These are phyloP conservation scores for Mugil cephalus DNA, from an alignment of 2,113 vertebrate species.

Conservation along the genomic window DNA sequence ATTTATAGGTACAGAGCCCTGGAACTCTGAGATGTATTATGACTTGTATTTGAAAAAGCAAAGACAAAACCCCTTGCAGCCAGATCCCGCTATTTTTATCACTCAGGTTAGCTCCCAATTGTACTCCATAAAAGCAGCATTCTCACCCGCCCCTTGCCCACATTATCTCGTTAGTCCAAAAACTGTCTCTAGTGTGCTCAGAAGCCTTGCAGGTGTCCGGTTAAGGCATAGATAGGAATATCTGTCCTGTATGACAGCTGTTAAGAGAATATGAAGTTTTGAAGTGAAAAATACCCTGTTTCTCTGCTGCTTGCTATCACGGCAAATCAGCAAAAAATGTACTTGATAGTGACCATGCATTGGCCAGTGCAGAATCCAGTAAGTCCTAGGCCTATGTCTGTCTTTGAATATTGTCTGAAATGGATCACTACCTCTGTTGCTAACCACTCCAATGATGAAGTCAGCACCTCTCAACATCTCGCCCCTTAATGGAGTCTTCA, in stretches of 20 bases:
- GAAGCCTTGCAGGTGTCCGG: slow-evolving; percentile 59
- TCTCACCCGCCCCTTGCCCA: slow-evolving; percentile 29
- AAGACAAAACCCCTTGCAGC: slow-evolving; percentile 70
- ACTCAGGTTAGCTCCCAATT: slow-evolving; percentile 70
- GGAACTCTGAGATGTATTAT: slow-evolving; percentile 78
- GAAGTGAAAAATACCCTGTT: neutral
- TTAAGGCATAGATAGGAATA: slow-evolving; percentile 34
- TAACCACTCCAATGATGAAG: slow-evolving; percentile 79
- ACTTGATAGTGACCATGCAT: slow-evolving; percentile 2
- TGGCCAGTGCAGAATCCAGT: slow-evolving; percentile 14
- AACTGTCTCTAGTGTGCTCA: slow-evolving; percentile 24
- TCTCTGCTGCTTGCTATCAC: neutral
- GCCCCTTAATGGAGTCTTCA: slow-evolving; percentile 81
- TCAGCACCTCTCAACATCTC: slow-evolving; percentile 81
- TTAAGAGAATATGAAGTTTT: slow-evolving; percentile 8
- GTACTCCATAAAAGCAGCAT: slow-evolving; percentile 61
- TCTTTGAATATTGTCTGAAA: slow-evolving; percentile 28
- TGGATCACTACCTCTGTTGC: slow-evolving; percentile 52
- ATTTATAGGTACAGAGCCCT: slow-evolving; percentile 80
- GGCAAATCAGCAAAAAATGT: slow-evolving; percentile 13
- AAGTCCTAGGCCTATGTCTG: neutral
- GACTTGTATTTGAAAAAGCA: slow-evolving; percentile 71
- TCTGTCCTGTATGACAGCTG: slow-evolving; percentile 15
- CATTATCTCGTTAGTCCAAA: slow-evolving; percentile 57
- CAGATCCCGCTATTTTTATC: slow-evolving; percentile 73